These are phyloP conservation scores for Drosophila basisetae DNA, from an alignment of 2,888 invertebrate species.

Conservation along the genomic window DNA sequence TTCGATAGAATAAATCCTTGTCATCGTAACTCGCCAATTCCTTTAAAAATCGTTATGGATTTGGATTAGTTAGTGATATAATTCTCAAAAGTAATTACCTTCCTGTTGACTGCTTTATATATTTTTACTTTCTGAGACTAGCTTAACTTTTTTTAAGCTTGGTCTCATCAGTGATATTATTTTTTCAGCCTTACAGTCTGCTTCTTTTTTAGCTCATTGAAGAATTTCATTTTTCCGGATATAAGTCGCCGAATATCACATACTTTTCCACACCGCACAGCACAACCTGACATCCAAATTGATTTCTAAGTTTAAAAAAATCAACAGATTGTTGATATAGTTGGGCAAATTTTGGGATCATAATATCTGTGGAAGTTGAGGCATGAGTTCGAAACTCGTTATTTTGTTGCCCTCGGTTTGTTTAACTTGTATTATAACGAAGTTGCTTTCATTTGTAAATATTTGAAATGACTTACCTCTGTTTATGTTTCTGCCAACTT, in stretches of 20 bases:
- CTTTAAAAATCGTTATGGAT: background rate
- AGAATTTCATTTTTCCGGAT: background rate
- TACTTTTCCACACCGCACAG: background rate
- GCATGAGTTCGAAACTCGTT: background rate
- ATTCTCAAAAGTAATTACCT: background rate
- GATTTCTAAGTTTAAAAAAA: background rate
- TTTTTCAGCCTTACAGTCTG: background rate
- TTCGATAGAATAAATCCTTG: background rate
- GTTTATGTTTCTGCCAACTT: conserved; percentile 26
- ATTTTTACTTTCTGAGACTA: background rate
- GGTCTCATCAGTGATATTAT: background rate
- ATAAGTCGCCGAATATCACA: background rate
- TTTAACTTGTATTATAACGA: background rate
- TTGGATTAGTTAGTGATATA: too few relatives aligned
- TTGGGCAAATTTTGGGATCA: background rate
- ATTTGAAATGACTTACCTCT: conserved; percentile 6
- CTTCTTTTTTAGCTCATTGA: background rate
- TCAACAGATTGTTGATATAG: background rate
- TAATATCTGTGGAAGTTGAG: background rate
- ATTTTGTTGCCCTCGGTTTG: background rate
- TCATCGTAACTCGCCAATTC: background rate
- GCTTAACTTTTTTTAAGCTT: background rate
- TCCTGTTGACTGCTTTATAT: background rate
- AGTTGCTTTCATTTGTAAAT: background rate
- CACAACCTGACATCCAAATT: background rate